Base-by-base conservation (phyloP, 2,113 vertebrate genomes). In the Peromyscus polionotus region DNA sequence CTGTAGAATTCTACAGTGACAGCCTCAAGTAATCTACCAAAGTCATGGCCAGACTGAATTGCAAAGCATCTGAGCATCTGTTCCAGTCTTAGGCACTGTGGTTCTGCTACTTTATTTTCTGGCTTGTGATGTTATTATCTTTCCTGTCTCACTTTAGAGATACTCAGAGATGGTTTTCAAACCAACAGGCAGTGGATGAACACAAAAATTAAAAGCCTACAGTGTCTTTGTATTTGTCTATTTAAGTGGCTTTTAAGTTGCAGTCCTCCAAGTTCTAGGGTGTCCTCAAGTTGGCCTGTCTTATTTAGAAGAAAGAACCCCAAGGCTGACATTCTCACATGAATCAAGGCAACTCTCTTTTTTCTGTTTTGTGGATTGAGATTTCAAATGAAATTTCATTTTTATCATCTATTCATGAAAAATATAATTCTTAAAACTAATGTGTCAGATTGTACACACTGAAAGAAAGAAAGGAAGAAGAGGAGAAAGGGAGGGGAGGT, bases 401-500 rank as follows among this genome's bases (percentile, higher is more conserved):
- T 83, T 16, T 33, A 63, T 95, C 17, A 39, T 77, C 88, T 24
- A 90, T 24, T 75, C 14, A 84, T 93, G 45, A 16, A 94, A 88
- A 75, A 84, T 42, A 73, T 59, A 91, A 7, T 95, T 28, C 51
- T 88, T 84, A 42, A 81, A 85, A 48, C 63, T 48, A 77, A 67
- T 20, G 4, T 31, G 2, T 77, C 73, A 26, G 20, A 20, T 93
- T 80, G 1, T 31, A 17, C 39, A 45, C 13, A 91, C 0, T 26
- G 28, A 12, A 45, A 88, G 5, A 1, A 14, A 33, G 26, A 0
- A 59, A 13, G n/a, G 22, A 42, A 42, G 22, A 42, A 24, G 16
- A 3, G 7, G 7, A 14, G 39, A 5, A 20, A 2, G 0, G 0
- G 24, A 20, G 1, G 68, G 28, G 9, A 7, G 24, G 3, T 42